Evolutionary conservation across 2,888 invertebrate species (phyloP), one percentile per base, ranked within the genome.

Genomic region (Acanthoscelides obtectus): DNA sequence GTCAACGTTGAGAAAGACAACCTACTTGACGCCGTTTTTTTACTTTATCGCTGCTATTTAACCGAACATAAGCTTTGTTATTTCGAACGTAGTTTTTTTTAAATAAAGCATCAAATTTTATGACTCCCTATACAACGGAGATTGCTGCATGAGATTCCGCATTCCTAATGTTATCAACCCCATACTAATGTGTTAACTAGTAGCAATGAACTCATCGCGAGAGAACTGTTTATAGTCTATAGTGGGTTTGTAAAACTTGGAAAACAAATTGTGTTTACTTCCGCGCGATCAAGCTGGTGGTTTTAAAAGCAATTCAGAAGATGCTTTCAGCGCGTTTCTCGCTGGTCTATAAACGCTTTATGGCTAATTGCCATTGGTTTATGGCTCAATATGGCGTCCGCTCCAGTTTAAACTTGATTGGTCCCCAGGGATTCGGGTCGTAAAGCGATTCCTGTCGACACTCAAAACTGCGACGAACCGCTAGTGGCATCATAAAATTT

Each of bases 331-430:
- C 45, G 45, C 45, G 45, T 17, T 45, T 17, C 12, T 4, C 45
- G 45, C 45, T 45, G 45, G 45, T 45, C 83, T 80, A 85, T 85
- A 85, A 85, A 84, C 82, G 82, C 82, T 86, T 86, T 85, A 86
- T 85, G 78, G 85, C 83, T 85, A 86, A 86, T 86, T 86, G 86
- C 83, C 83, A 84, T 85, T 83, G 85, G 83, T 86, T 85, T 86
- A 85, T 85, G 83, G 77, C 81, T 82, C 85, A 86, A 86, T 86
- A 86, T 86, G 85, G 85, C 84, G 82, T 81, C 82, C 80, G 82
- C 81, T 82, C 84, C 81, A 83, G 82, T 85, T 85, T 84, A 84
- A 85, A 85, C 81, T 82, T 84, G 84, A 86, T 86, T 85, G 84
- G 84, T 79, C 86, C 78, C 83, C 66, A 72, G 84, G 80, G 85